phyloP scores from a whole-genome alignment of 2,888 invertebrate species.

The Xestia ashworthii region DNA sequence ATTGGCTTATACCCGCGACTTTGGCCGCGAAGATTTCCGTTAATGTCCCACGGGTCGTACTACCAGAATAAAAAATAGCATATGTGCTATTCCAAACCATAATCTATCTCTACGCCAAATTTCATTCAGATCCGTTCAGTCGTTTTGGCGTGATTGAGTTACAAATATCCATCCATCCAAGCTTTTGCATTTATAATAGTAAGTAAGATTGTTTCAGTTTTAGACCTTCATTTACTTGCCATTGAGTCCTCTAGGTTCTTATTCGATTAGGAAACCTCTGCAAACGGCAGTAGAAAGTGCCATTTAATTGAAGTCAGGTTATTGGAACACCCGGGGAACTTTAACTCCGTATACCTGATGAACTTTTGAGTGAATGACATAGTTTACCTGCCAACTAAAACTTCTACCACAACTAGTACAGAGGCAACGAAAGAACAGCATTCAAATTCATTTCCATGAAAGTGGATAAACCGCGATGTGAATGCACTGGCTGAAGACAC shows the following conservation, averaged over 20 bases:
- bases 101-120: neutral
- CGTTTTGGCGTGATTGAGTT: neutral
- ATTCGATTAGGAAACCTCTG: neutral
- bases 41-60: neutral
- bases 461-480: conserved; percentile 53
- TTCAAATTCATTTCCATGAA: conserved; percentile 10
- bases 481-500: conserved; percentile 49
- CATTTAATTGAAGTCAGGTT: neutral
- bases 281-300: neutral
- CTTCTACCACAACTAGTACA: neutral
- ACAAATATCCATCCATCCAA: neutral
- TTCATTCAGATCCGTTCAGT: neutral
- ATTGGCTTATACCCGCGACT: neutral
- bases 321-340: neutral
- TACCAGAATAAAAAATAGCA: neutral
- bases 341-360: neutral
- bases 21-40: neutral
- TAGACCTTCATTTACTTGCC: neutral
- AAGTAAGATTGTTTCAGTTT: neutral
- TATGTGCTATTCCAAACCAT: neutral
- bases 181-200: neutral
- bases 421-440: neutral
- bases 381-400: conserved; percentile 39
- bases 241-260: neutral
- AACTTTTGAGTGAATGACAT: neutral